These are phyloP conservation scores for Graptemys geographica DNA, from an alignment of 2,797 vertebrate species.

Conservation along the genomic window DNA sequence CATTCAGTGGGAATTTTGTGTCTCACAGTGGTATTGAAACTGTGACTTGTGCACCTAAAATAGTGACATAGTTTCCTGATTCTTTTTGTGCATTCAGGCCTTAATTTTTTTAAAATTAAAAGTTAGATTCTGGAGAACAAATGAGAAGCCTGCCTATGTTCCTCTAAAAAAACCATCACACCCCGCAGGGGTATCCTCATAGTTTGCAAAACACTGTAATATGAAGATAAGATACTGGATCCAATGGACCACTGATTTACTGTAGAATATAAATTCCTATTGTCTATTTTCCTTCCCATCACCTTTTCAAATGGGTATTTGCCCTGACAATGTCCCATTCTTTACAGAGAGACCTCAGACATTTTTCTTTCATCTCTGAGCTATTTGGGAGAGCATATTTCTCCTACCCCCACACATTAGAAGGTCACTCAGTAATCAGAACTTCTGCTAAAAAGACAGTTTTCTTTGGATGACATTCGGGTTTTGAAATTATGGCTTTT, in stretches of 20 bases:
- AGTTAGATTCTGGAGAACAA: not conserved
- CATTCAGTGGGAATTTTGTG: not conserved
- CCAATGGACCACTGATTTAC: not conserved
- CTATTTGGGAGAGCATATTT: not conserved
- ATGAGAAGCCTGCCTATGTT: not conserved
- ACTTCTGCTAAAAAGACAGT: conserved; percentile 22
- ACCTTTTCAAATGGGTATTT: not conserved
- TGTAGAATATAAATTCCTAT: not conserved
- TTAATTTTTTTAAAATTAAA: not conserved
- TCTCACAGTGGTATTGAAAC: not conserved
- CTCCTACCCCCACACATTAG: not conserved
- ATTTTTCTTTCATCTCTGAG: accelerated
- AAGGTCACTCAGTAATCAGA: not conserved
- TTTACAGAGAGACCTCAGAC: not conserved
- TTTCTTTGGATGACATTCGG: conserved; percentile 22
- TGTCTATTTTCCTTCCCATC: not conserved
- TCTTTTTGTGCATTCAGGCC: not conserved
- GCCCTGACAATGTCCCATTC: not conserved
- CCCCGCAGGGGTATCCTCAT: not conserved
- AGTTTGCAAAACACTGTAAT: not conserved
- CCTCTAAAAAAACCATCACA: not conserved
- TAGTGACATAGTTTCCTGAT: not conserved
- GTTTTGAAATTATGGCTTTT: conserved; percentile 20
- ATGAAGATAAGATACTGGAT: not conserved
- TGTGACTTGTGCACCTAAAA: not conserved